These are phyloP conservation scores for Polyommatus icarus DNA, from an alignment of 2,888 invertebrate species.

Conservation along the genomic window DNA sequence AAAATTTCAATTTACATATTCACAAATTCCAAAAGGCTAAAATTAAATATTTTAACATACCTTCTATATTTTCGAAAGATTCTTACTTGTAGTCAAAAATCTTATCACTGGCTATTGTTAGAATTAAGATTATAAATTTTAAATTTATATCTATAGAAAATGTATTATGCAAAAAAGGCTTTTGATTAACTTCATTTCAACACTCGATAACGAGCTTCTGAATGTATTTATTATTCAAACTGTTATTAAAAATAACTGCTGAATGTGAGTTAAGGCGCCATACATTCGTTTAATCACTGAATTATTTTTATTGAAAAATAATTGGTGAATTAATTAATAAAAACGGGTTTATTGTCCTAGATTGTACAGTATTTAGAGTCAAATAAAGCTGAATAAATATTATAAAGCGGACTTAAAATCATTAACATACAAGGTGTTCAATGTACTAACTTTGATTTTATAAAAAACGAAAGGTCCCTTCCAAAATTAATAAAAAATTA, in stretches of 20 bases:
- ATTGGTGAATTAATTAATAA: neutral
- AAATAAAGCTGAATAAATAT: neutral
- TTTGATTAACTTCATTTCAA: neutral
- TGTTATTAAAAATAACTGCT: neutral
- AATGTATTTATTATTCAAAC: neutral
- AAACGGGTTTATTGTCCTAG: conserved; percentile 3
- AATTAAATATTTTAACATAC: neutral
- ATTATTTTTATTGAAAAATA: neutral
- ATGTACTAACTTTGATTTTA: conserved; percentile 2
- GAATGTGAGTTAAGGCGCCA: neutral
- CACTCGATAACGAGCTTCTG: neutral
- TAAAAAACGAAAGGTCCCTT: neutral
- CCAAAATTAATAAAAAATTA: neutral
- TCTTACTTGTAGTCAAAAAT: no score
- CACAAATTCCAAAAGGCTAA: neutral
- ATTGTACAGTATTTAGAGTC: neutral
- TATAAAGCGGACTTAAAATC: neutral
- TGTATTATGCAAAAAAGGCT: neutral
- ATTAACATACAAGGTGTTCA: neutral
- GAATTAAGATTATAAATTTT: no score
- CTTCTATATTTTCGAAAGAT: no score
- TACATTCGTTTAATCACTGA: neutral
- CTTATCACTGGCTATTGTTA: no score
- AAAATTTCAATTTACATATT: neutral
- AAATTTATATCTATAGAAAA: neutral